These are phyloP conservation scores for Anthopleura xanthogrammica DNA, from an alignment of 92 coral and sea anemone species.

Conservation along the genomic window DNA sequence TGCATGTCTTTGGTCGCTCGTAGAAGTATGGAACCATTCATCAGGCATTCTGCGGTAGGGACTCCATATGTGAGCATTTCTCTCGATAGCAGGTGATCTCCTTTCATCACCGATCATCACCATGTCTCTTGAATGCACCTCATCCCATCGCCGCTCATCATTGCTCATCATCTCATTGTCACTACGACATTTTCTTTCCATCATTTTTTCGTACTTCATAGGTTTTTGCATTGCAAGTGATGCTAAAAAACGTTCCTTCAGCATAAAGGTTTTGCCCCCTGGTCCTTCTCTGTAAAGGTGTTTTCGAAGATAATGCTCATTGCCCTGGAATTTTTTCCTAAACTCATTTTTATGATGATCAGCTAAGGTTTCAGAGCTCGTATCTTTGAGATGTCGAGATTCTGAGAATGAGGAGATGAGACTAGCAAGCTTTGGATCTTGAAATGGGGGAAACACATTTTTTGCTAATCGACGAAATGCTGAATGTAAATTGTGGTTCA, in stretches of 20 bases:
- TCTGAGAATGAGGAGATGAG: constrained; percentile 67
- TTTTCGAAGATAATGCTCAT: constrained; percentile 79
- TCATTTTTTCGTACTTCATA: constrained; percentile 17
- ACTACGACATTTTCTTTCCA: constrained; percentile 4
- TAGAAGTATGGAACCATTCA: not conserved
- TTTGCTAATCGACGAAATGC: constrained; percentile 12
- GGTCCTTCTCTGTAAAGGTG: constrained; percentile 72
- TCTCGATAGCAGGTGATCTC: not conserved
- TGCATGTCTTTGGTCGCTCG: not conserved
- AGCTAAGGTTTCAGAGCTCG: constrained; percentile 65
- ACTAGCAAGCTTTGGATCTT: constrained; percentile 60
- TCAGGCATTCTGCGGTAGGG: not conserved
- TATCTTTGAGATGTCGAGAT: constrained; percentile 47
- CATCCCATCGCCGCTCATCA: not conserved
- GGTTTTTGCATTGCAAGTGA: constrained; percentile 9
- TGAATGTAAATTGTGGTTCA: constrained; percentile 7
- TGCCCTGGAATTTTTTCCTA: constrained; percentile 82
- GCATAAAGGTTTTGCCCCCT: constrained; percentile 3
- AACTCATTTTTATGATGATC: constrained; percentile 84
- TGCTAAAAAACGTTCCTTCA: constrained; percentile 16
- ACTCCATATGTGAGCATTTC: not conserved
- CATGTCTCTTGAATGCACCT: not conserved
- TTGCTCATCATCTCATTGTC: not conserved
- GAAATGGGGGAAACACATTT: constrained; percentile 15
- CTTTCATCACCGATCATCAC: not conserved